Evolutionary conservation across 2,113 vertebrate genomes (phyloP).

Genomic region (Sus scrofa): DNA sequence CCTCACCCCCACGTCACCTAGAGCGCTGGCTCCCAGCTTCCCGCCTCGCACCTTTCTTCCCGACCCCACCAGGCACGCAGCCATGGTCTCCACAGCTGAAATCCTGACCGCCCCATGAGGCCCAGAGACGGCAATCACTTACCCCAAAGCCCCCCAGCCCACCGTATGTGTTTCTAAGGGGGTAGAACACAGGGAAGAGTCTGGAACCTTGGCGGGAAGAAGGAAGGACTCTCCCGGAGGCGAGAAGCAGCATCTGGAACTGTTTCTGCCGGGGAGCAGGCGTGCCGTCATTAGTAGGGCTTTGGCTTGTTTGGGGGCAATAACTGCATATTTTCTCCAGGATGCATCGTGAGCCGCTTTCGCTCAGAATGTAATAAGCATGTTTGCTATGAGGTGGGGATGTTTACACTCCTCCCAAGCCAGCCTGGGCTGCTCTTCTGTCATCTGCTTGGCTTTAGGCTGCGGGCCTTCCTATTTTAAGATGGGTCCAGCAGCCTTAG

Average conservation of each 20-base stretch:
- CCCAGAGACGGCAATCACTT: neutral
- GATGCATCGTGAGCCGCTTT: conserved; percentile 19
- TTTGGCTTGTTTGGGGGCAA: conserved; percentile 65
- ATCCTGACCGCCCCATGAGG: neutral
- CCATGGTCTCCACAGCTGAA: neutral
- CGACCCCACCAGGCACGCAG: neutral
- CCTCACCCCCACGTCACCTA: neutral
- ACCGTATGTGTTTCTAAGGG: neutral
- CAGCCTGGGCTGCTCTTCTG: conserved; percentile 14
- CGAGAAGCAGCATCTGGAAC: conserved; percentile 60
- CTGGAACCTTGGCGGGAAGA: neutral
- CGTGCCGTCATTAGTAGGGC: conserved; percentile 43
- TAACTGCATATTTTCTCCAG: conserved; percentile 62
- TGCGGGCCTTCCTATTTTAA: conserved; percentile 63
- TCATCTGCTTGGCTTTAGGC: conserved; percentile 47
- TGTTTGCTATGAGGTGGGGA: conserved; percentile 21
- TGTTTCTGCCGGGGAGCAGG: conserved; percentile 20
- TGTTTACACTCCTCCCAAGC: neutral
- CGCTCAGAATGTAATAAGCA: conserved; percentile 69
- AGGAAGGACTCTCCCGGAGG: neutral
- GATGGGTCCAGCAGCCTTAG: neutral
- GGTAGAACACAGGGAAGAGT: neutral
- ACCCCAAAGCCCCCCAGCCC: neutral
- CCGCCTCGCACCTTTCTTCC: neutral
- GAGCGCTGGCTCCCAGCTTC: neutral